Conservation (phyloP, 2,797 vertebrate species). For the Tarsius wallacei region DNA sequence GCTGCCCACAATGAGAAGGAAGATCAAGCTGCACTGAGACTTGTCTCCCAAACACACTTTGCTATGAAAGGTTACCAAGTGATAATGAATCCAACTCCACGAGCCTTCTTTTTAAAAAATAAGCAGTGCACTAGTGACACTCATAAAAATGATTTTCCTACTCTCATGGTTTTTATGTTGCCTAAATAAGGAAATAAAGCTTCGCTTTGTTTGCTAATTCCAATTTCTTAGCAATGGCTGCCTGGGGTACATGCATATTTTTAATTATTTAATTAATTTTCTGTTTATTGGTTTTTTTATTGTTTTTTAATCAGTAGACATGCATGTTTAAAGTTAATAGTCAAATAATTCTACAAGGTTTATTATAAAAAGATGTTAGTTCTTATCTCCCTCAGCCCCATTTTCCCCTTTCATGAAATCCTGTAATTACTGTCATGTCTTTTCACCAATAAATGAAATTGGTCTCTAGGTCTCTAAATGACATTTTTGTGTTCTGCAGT, state of each 20-base stretch:
- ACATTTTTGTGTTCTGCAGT: background rate
- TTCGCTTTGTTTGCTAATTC: conserved; percentile 32
- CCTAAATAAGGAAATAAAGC: background rate
- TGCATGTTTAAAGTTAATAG: conserved; percentile 69
- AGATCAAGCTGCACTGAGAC: background rate
- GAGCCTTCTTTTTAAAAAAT: background rate
- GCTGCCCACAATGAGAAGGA: background rate
- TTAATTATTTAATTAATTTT: conserved; percentile 76
- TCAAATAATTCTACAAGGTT: conserved; percentile 72
- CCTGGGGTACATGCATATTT: conserved; percentile 41
- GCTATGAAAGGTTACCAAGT: background rate
- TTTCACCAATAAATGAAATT: conserved; percentile 61
- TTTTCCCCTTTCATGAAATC: conserved; percentile 2
- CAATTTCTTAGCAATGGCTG: conserved; percentile 53
- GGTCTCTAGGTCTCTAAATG: conserved; percentile 58
- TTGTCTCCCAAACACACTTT: background rate
- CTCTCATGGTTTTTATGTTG: background rate
- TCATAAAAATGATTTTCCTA: conserved; percentile 60
- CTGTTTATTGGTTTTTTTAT: conserved; percentile 68
- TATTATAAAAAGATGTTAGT: conserved; percentile 66
- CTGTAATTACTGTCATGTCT: conserved; percentile 69
- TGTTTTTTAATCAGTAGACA: conserved; percentile 73
- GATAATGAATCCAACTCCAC: conserved; percentile 31
- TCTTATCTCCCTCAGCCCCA: conserved; percentile 9
- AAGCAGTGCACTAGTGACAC: conserved; percentile 43